Percentiles rank a stretch among this genome's conserved stretches.
Evolutionary conservation across 2,797 vertebrate species (phyloP).

Genomic region (Nyctibius grandis): DNA sequence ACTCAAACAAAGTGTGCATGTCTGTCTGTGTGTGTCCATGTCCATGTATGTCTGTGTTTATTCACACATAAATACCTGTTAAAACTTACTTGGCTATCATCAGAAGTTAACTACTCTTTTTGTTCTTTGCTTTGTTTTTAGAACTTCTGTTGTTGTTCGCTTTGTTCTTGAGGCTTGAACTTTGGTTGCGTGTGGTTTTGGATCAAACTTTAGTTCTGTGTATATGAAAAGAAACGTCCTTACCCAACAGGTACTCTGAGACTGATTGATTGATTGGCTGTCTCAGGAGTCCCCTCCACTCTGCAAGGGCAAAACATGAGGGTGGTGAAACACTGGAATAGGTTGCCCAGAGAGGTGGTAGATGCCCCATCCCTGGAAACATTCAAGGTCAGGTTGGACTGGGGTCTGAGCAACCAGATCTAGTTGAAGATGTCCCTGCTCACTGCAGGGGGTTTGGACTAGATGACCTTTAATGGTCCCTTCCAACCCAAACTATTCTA

Average conservation of each 20-base stretch:
- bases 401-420: no score
- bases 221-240: neutral
- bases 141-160: neutral
- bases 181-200: neutral
- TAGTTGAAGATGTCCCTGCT: no score
- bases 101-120: neutral
- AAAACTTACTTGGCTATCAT: neutral
- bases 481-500: no score
- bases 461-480: no score
- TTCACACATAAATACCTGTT: neutral
- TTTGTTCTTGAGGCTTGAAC: neutral
- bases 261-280: neutral
- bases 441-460: no score
- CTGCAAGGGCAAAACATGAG: neutral
- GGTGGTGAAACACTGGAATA: no score
- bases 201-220: neutral
- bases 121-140: neutral
- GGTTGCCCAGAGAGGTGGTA: no score
- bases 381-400: no score
- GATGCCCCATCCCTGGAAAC: no score
- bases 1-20: neutral
- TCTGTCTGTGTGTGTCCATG: neutral
- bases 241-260: neutral
- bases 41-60: neutral
- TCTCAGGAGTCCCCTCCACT: neutral